Conservation (phyloP, 2,888 invertebrate genomes). For the Agapetus fuscipes region DNA sequence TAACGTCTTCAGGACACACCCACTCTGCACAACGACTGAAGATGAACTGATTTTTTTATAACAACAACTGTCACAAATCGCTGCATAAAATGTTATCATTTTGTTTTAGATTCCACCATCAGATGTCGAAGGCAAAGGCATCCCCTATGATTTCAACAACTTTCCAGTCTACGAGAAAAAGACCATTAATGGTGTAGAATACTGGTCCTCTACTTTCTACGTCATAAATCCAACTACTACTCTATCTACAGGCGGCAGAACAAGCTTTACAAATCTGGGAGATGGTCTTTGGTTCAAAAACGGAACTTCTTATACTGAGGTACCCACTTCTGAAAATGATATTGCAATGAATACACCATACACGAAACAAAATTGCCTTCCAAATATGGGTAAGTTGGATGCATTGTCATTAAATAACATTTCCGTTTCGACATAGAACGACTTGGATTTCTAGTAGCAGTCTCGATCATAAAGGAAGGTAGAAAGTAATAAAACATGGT, state of each 20-base stretch:
- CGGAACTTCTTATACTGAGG: conserved; percentile 14
- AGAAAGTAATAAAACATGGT: too few species aligned
- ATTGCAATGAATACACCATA: conserved; percentile 9
- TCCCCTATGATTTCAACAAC: conserved; percentile 13
- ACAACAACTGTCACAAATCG: too few species aligned
- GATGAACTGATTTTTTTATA: too few species aligned
- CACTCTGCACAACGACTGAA: too few species aligned
- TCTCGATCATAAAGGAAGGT: too few species aligned
- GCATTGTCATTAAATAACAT: not conserved
- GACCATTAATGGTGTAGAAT: conserved; percentile 9
- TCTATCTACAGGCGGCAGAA: conserved; percentile 11
- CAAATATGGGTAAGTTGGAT: conserved; percentile 13
- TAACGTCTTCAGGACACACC: too few species aligned
- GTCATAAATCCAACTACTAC: conserved; percentile 11
- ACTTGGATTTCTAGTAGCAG: too few species aligned
- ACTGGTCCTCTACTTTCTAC: conserved; percentile 14
- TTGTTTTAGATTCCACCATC: conserved; percentile 13
- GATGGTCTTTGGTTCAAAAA: conserved; percentile 19
- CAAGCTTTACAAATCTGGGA: conserved; percentile 3
- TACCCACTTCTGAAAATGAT: conserved; percentile 12
- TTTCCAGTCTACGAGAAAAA: conserved; percentile 14
- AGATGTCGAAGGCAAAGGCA: conserved; percentile 10
- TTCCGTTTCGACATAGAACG: too few species aligned
- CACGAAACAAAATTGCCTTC: conserved; percentile 16
- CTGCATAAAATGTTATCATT: too few species aligned